These are phyloP conservation scores for Melipona bicolor DNA, from an alignment of 2,888 invertebrate species.

Conservation along the genomic window DNA sequence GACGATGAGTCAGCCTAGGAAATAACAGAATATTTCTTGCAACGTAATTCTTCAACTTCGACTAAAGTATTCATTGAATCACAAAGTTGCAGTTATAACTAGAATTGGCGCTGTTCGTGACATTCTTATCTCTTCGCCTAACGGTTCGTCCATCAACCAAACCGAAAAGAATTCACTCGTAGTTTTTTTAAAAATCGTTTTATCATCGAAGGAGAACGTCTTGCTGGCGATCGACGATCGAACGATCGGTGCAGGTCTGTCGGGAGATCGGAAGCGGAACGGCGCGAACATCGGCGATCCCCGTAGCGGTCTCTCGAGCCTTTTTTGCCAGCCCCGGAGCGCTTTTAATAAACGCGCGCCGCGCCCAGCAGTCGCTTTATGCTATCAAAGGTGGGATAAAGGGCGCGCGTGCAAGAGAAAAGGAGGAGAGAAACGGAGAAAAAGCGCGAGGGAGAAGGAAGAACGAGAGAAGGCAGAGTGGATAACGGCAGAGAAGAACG, in stretches of 20 bases:
- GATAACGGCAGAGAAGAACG: conserved; percentile 59
- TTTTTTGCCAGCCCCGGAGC: conserved; percentile 66
- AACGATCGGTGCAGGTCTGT: conserved; percentile 32
- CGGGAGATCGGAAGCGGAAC: conserved; percentile 54
- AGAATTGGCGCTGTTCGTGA: neutral
- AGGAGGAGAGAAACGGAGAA: neutral
- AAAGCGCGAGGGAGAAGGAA: neutral
- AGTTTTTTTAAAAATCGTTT: conserved; percentile 47
- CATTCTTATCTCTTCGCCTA: neutral
- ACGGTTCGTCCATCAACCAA: neutral
- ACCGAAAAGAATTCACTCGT: neutral
- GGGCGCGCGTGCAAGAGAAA: conserved; percentile 40
- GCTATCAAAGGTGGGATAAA: conserved; percentile 65
- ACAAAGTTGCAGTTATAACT: too few species aligned
- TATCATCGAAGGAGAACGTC: conserved; percentile 24
- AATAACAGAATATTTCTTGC: neutral
- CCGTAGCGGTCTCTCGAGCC: conserved; percentile 54
- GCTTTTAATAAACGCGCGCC: conserved; percentile 78
- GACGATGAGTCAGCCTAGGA: too few species aligned
- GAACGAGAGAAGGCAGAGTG: conserved; percentile 12
- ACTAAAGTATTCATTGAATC: neutral
- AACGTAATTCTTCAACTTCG: neutral
- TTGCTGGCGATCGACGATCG: conserved; percentile 55
- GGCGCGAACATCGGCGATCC: conserved; percentile 41
- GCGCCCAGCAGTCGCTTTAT: conserved; percentile 70